Evolutionary conservation across 2,797 vertebrate genomes (phyloP).

Genomic region (Arctocebus calabarensis): DNA sequence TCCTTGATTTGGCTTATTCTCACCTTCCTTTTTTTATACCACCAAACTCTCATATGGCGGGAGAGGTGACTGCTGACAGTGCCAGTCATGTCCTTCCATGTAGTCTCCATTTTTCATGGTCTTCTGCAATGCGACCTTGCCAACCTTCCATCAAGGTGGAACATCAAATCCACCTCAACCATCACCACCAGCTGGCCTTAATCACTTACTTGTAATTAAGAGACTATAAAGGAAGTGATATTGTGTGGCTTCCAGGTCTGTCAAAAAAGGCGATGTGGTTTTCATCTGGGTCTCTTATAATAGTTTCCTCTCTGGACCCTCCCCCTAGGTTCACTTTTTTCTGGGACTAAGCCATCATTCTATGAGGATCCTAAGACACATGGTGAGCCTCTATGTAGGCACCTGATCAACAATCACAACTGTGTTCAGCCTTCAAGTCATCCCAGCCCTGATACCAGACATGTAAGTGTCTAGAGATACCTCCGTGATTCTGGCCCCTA

Average conservation of each 20-base stretch:
- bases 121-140: not conserved
- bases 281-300: not conserved
- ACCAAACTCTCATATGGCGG: not conserved
- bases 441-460: not conserved
- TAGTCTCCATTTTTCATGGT: not conserved
- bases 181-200: not conserved
- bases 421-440: not conserved
- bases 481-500: not conserved
- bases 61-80: not conserved
- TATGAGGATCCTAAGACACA: not conserved
- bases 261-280: not conserved
- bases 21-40: not conserved
- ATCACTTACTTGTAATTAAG: not conserved
- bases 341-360: not conserved
- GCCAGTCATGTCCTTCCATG: not conserved
- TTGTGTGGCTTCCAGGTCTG: not conserved
- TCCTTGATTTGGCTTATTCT: not conserved
- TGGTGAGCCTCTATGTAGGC: not conserved
- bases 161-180: not conserved
- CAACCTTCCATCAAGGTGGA: not conserved
- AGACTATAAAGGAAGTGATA: not conserved
- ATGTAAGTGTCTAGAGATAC: no score
- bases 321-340: not conserved
- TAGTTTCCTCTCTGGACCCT: no score
- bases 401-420: no score